Base-by-base conservation (phyloP, 2,113 vertebrate genomes). In the Ahaetulla prasina region DNA sequence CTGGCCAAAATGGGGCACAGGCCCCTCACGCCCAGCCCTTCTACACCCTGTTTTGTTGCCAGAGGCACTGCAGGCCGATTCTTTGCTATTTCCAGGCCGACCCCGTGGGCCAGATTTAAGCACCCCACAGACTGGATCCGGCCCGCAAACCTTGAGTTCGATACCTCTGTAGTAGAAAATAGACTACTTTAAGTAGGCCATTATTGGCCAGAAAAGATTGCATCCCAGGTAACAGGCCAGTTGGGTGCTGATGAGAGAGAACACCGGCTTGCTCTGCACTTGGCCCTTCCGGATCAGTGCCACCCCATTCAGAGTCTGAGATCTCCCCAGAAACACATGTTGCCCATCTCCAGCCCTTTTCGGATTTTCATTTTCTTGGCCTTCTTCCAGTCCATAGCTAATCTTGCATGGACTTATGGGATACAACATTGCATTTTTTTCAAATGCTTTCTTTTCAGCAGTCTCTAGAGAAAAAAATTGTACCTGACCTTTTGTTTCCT, bases 401-500 rank as follows among this genome's bases (percentile, higher is more conserved):
- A 80, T 3, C 9, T 23, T 90, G 45, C 89, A 68, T 68, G 27
- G 57, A 35, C 49, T 22, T 68, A 9, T 50, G 45, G 8, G 63
- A 22, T 74, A 23, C 45, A 35, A 49, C 50, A 90, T 23, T 35
- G 22, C 43, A 14, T 4, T 45, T 27, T 12, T 11, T 0, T 2
- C 30, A 22, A 5, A 5, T 0, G 1, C 35, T 52, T 35, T 1
- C 8, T 54, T 85, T 85, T 85, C 88, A 12, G 35, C 49, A 14
- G 8, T 91, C 89, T 91, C 49, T 87, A 7, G 10, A 23, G 39
- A 91, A 90, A 49, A 27, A 91, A 92, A 30, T 54, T 91, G 93
- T n/a, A 43, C 80, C 91, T 87, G 53, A 68, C 93, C 92, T 91
- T 35, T 47, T 91, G 0, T 86, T 91, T 94, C 95, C 91, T 87